phyloP scores from a whole-genome alignment of 1,140 invertebrate genomes.

The Zaprionus nigranus region DNA sequence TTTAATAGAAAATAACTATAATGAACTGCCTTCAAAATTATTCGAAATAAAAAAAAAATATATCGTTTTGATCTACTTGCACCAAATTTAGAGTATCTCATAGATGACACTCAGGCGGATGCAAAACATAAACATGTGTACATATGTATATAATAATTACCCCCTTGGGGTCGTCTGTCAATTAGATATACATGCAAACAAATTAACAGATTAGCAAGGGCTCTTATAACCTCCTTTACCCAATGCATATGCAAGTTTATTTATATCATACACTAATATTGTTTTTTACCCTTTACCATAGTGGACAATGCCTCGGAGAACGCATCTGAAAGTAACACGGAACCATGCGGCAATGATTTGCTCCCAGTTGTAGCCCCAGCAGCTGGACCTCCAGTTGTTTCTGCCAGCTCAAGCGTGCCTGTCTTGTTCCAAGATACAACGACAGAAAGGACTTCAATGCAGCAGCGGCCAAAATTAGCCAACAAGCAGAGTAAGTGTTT shows the following conservation, averaged over 20 bases:
- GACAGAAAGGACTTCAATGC: slow-evolving; percentile 26
- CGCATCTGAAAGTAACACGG: slow-evolving; percentile 4
- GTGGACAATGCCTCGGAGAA: slow-evolving; percentile 67
- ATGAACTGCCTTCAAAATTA: slow-evolving; percentile 6
- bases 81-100: slow-evolving; percentile 5
- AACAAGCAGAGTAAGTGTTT: slow-evolving; percentile 67
- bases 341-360: slow-evolving; percentile 6
- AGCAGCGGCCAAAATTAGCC: slow-evolving; percentile 67
- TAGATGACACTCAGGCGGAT: background rate
- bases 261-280: background rate
- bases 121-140: background rate
- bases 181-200: background rate
- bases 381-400: background rate
- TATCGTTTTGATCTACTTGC: background rate
- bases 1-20: background rate
- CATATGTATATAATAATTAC: slow-evolving; percentile 6
- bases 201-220: background rate
- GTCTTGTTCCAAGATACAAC: slow-evolving; percentile 52
- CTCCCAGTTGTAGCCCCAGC: background rate
- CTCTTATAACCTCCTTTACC: background rate
- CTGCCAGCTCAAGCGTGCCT: slow-evolving; percentile 23
- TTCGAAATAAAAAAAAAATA: background rate
- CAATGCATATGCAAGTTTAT: background rate
- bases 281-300: slow-evolving; percentile 30
- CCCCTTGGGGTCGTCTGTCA: background rate